Conservation (phyloP, 1,140 invertebrate species). For the Lutraria rhynchaena region DNA sequence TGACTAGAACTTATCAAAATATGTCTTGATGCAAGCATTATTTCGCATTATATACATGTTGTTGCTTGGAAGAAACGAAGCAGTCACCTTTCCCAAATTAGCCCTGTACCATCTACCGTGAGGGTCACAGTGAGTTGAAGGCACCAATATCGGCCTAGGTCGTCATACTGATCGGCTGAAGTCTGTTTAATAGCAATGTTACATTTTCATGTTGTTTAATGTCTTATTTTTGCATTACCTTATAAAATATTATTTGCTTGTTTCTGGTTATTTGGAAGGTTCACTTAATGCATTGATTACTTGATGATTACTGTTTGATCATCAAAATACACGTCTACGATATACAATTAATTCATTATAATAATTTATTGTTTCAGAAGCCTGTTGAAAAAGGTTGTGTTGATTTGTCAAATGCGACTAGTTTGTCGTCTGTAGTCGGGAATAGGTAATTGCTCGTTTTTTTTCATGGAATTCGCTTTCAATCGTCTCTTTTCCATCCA, state of each 20-base stretch:
- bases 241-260: neutral
- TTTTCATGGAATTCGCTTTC: neutral
- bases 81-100: too few species aligned
- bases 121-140: too few species aligned
- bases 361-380: neutral
- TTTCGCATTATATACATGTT: too few species aligned
- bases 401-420: slow-evolving; percentile 1
- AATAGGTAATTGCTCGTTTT: slow-evolving; percentile 1
- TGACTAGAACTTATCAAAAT: too few species aligned
- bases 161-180: neutral
- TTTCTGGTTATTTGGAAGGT: neutral
- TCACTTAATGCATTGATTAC: too few species aligned
- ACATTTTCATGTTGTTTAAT: neutral
- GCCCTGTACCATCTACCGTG: too few species aligned
- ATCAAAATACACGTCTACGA: neutral
- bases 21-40: too few species aligned
- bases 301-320: too few species aligned
- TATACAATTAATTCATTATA: neutral
- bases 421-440: neutral
- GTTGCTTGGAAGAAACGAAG: too few species aligned
- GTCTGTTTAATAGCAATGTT: neutral
- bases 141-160: too few species aligned
- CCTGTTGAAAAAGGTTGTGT: neutral
- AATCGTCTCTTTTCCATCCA: too few species aligned
- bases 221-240: neutral